Evolutionary conservation across 2,888 invertebrate genomes (phyloP).

Genomic region (Netelia inedita): DNA sequence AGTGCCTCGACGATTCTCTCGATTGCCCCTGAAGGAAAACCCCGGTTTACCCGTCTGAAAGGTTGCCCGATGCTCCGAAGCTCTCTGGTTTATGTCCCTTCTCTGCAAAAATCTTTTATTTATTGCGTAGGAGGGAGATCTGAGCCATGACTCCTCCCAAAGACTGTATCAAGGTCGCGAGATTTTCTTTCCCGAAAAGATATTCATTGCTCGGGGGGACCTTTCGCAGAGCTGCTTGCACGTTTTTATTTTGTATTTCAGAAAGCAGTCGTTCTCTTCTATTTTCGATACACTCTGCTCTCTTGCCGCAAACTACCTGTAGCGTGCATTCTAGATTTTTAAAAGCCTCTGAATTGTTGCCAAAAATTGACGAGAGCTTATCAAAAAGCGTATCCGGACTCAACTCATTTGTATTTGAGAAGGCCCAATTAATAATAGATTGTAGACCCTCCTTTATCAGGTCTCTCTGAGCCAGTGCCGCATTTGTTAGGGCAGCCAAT

Average conservation of each 20-base stretch:
- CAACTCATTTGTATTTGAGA: conserved; percentile 32
- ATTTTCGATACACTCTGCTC: conserved; percentile 63
- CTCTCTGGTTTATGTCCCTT: conserved; percentile 3
- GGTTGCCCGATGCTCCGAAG: background rate
- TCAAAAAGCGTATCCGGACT: conserved; percentile 53
- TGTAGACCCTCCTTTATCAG: conserved; percentile 47
- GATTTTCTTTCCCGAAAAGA: conserved; percentile 55
- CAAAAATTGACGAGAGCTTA: conserved; percentile 44
- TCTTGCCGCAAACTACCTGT: conserved; percentile 67
- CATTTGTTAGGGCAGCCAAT: conserved; percentile 42
- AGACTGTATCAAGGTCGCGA: conserved; percentile 59
- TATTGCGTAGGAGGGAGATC: conserved; percentile 51
- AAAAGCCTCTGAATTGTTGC: conserved; percentile 35
- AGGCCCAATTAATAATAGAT: conserved; percentile 59
- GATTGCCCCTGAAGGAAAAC: background rate
- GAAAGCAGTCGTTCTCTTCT: conserved; percentile 54
- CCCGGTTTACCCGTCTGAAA: background rate
- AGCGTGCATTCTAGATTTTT: conserved; percentile 64
- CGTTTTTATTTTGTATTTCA: conserved; percentile 60
- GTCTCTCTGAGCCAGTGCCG: conserved; percentile 50
- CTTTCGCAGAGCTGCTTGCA: conserved; percentile 55
- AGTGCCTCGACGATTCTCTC: background rate
- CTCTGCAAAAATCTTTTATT: background rate
- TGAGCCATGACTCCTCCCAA: conserved; percentile 65
- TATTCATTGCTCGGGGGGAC: conserved; percentile 60